Conservation (phyloP, 2,113 vertebrate species). For the Cyanoderma ruficeps region DNA sequence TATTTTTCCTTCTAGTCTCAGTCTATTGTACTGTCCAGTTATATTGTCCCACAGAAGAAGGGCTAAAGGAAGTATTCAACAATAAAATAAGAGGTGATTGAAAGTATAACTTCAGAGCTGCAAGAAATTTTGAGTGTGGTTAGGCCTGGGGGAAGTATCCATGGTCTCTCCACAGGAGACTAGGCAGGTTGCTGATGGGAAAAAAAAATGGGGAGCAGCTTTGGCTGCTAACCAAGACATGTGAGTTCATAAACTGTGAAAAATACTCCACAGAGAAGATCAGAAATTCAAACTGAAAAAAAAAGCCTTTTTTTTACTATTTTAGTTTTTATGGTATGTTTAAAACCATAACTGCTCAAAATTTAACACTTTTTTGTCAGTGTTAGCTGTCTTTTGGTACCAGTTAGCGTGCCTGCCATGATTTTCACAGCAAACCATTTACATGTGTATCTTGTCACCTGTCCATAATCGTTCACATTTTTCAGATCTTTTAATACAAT, state of each 20-base stretch:
- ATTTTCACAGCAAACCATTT: background rate
- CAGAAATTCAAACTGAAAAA: background rate
- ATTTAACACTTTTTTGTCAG: background rate
- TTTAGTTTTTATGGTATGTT: background rate
- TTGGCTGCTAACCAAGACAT: background rate
- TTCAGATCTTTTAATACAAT: background rate
- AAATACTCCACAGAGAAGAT: background rate
- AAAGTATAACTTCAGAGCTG: background rate
- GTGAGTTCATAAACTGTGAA: background rate
- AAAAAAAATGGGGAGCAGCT: accelerated
- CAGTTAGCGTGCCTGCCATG: background rate
- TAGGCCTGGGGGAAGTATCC: background rate
- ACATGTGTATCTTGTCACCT: background rate
- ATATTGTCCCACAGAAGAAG: background rate
- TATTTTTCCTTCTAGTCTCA: background rate
- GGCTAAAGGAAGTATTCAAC: background rate
- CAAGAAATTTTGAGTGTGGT: background rate
- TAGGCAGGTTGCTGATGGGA: background rate
- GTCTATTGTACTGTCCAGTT: background rate
- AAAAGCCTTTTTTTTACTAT: background rate
- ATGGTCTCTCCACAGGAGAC: background rate
- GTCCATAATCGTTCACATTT: background rate
- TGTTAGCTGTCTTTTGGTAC: background rate
- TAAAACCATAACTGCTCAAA: background rate
- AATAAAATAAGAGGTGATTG: background rate